phyloP scores from a whole-genome alignment of 2,113 vertebrate genomes.

The Lamprotornis superbus region DNA sequence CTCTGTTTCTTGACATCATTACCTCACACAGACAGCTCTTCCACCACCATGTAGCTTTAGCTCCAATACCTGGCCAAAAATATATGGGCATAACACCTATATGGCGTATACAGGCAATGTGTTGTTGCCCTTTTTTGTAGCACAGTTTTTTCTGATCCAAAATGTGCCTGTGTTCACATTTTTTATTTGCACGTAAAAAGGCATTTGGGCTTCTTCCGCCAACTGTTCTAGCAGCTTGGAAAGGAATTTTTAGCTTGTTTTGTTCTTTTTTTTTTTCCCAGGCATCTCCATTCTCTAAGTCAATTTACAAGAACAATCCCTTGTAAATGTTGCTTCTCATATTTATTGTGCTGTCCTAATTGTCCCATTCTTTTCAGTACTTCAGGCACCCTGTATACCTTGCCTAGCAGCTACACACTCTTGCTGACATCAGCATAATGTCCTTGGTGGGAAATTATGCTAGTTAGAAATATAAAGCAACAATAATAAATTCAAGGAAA shows the following conservation, averaged over 20 bases:
- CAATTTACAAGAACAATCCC: neutral
- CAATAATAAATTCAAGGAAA: slow-evolving; percentile 41
- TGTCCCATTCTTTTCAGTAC: neutral
- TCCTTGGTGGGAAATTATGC: neutral
- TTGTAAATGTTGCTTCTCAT: neutral
- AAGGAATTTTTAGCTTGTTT: neutral
- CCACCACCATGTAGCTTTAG: neutral
- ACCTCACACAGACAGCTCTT: neutral
- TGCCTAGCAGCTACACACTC: neutral
- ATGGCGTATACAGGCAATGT: too few relatives aligned
- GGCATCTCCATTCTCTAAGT: neutral
- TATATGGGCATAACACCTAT: fast-evolving
- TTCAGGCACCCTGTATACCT: neutral
- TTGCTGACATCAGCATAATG: slow-evolving; percentile 5
- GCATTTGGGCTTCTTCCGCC: neutral
- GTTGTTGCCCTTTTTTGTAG: neutral
- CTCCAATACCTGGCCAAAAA: neutral
- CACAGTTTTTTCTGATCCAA: neutral
- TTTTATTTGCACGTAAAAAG: neutral
- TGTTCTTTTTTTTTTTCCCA: neutral
- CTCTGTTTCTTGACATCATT: neutral
- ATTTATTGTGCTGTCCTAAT: neutral
- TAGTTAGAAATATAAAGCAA: slow-evolving; percentile 34
- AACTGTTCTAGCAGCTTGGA: neutral
- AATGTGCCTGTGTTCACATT: neutral